These are phyloP conservation scores for Anarhynchus alexandrinus DNA, from an alignment of 2,113 vertebrate genomes.

Conservation along the genomic window DNA sequence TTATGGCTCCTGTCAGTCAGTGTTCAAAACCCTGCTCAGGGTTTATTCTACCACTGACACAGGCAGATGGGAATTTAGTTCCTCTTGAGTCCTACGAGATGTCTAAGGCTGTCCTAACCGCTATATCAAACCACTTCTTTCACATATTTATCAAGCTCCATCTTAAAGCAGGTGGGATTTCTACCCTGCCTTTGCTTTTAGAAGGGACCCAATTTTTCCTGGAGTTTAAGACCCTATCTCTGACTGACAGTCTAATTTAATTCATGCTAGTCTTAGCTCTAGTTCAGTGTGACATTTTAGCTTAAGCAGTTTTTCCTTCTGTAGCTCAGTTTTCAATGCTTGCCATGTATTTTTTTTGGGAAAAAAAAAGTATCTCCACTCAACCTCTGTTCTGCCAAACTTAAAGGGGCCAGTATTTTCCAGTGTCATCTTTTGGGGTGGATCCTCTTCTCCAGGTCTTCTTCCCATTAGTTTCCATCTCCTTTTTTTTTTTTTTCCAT, in stretches of 20 bases:
- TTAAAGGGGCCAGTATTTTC: not conserved
- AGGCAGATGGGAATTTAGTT: not conserved
- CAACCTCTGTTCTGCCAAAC: not conserved
- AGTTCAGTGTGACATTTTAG: not conserved
- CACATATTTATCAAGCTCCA: not conserved
- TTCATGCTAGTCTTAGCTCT: not conserved
- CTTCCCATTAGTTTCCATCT: not conserved
- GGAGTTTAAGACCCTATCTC: not conserved
- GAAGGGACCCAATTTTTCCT: not conserved
- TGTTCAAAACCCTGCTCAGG: not conserved
- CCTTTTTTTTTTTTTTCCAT: not conserved
- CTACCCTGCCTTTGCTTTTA: not conserved
- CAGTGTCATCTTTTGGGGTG: not conserved
- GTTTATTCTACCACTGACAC: not conserved
- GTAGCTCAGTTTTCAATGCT: not conserved
- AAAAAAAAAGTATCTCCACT: not conserved
- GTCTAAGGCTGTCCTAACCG: not conserved
- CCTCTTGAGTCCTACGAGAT: not conserved
- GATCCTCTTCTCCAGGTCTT: not conserved
- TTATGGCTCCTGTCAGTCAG: not conserved
- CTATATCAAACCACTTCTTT: not conserved
- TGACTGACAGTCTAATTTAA: not conserved
- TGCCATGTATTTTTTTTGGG: not conserved
- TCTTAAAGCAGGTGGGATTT: not conserved
- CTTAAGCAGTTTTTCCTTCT: not conserved